phyloP scores from a whole-genome alignment of 2,797 vertebrate genomes.

The Semotilus atromaculatus region DNA sequence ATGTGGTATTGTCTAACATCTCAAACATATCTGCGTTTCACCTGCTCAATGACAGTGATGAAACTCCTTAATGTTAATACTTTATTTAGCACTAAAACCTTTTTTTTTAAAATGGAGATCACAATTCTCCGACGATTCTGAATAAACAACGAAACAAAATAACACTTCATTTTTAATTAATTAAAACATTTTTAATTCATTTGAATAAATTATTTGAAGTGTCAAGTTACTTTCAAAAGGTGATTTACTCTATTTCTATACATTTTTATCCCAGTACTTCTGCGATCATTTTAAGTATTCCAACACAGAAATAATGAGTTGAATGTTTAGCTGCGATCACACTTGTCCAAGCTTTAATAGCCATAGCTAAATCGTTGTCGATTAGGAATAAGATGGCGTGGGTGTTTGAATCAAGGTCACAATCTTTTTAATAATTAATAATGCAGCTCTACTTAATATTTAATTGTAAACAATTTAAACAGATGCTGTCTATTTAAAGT shows the following conservation, averaged over 20 bases:
- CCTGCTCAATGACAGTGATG: not conserved
- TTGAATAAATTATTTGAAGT: not conserved
- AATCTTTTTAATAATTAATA: not conserved
- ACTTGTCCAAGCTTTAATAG: not conserved
- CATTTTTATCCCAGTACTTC: too few relatives aligned
- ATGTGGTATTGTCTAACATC: not conserved
- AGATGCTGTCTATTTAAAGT: not conserved
- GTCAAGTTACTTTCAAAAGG: not conserved
- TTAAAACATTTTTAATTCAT: too few relatives aligned
- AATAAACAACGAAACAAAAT: too few relatives aligned
- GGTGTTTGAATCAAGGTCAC: not conserved
- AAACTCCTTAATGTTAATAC: not conserved
- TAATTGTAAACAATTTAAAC: not conserved
- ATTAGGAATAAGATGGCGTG: too few relatives aligned
- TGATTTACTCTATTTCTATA: not conserved
- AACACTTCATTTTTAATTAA: too few relatives aligned
- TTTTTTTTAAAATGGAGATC: too few relatives aligned
- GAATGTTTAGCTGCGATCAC: not conserved
- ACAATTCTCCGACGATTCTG: too few relatives aligned
- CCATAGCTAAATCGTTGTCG: not conserved
- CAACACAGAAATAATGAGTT: not conserved
- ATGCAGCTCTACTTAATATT: not conserved
- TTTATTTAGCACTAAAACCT: too few relatives aligned
- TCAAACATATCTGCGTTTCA: not conserved
- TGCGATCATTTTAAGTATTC: not conserved